These are phyloP conservation scores for Leucoraja erinaceus DNA, from an alignment of 2,113 vertebrate species.

Conservation along the genomic window DNA sequence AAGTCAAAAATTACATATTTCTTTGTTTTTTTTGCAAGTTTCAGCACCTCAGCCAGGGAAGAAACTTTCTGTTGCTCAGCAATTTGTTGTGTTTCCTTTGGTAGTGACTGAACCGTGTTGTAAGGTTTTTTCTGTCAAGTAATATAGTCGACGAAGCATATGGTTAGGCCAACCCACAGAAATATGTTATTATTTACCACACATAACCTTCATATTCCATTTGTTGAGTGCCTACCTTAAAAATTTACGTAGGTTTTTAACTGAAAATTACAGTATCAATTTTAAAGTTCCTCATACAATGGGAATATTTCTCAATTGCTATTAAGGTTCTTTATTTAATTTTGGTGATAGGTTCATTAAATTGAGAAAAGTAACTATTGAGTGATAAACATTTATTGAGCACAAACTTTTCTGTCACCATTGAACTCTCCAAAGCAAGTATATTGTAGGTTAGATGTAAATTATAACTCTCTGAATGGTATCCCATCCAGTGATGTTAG, in stretches of 20 bases:
- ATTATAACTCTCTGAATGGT: background rate
- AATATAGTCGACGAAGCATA: background rate
- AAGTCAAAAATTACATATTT: conserved; percentile 81
- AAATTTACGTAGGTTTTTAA: background rate
- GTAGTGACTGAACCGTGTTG: conserved; percentile 56
- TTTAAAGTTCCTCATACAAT: background rate
- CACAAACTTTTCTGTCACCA: background rate
- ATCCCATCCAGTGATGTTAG: background rate
- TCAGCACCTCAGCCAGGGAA: conserved; percentile 55
- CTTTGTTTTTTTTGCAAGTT: conserved; percentile 57
- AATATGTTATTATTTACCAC: background rate
- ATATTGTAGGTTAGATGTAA: background rate
- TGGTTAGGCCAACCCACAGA: background rate
- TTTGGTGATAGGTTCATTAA: background rate
- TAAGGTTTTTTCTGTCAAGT: conserved; percentile 68
- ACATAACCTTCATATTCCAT: background rate
- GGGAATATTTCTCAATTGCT: background rate
- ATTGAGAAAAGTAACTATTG: background rate
- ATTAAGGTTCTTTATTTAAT: background rate
- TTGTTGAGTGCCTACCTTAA: background rate
- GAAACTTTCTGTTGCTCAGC: conserved; percentile 62
- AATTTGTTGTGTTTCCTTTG: conserved; percentile 48
- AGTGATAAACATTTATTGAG: background rate
- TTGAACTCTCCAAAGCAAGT: background rate
- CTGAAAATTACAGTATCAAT: background rate